Evolutionary conservation across 2,888 invertebrate genomes (phyloP).

Genomic region (Diaphora mendica): DNA sequence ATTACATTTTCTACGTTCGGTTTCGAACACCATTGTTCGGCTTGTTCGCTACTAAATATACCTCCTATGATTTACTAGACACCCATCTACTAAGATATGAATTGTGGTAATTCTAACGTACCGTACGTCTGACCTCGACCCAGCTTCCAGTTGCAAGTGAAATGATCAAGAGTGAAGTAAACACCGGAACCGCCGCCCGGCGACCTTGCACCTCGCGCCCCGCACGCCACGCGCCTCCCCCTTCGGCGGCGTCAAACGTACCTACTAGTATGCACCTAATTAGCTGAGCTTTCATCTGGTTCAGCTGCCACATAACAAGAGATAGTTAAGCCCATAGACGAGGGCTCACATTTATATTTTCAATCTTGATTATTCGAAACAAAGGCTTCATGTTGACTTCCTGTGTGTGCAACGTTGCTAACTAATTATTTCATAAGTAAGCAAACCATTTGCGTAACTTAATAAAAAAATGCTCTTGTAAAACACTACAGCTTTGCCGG

Average conservation of each 20-base stretch:
- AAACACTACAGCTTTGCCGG: background rate
- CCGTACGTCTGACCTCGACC: background rate
- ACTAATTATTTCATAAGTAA: background rate
- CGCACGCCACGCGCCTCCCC: background rate
- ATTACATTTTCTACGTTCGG: too few species aligned
- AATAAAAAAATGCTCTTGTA: background rate
- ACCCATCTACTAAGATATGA: background rate
- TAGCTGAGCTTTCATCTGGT: background rate
- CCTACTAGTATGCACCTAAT: background rate
- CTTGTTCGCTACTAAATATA: background rate
- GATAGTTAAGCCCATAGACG: background rate
- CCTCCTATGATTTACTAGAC: background rate
- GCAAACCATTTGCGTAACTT: background rate
- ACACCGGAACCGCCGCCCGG: conserved; percentile 4
- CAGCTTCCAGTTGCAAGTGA: background rate
- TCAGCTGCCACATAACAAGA: background rate
- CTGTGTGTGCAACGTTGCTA: background rate
- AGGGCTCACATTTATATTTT: background rate
- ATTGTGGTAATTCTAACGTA: background rate
- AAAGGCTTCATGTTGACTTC: background rate
- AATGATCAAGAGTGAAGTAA: background rate
- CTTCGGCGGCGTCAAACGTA: background rate
- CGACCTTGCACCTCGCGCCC: background rate
- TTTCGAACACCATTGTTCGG: too few species aligned
- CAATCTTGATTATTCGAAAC: background rate